Base-by-base conservation (phyloP, 1,140 invertebrate genomes). In the Diorhabda sublineata region DNA sequence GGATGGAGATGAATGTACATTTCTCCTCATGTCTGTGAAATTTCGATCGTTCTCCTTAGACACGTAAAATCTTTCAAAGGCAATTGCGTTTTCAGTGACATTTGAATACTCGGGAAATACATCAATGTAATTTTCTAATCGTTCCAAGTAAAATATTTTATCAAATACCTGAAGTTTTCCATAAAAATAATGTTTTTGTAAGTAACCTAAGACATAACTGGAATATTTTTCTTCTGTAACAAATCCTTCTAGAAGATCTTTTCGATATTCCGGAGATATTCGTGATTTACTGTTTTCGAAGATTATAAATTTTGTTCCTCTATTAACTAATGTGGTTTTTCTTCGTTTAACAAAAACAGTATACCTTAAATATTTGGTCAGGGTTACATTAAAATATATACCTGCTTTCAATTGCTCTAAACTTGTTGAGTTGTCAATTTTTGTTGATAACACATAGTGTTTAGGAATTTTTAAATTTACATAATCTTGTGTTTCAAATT, bases 171-270 rank as follows among this genome's bases (percentile, higher is more conserved):
- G 57, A 5, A 74, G 11, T n/a, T 65, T 67, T 9, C 73, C 73
- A 64, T 72, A 74, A 65, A 74, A 74, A 47, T 63, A 61, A 7
- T 43, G 7, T 43, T 71, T 41, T 45, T 71, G 61, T 41, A 74
- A n/a, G 56, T 74, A 74, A 11, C 73, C 73, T 47, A 47, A 66
- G 6, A 72, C 64, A 5, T 67, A 68, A 62, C 69, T 71, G 7
- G 26, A 69, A 58, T 61, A 60, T 67, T 47, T 26, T 69, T 64
- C 56, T 57, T 44, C 42, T 5, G 42, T 43, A 9, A 65, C 44
- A 42, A 57, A 65, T 9, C 64, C 64, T 58, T 65, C 47, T 6
- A 58, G 47, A 42, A 57, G 43, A 56, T 57, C 42, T n/a, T 58
- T 65, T 57, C 11, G 5, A 65, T 41, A 9, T 42, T 56, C n/a